These are phyloP conservation scores for Gavialis gangeticus DNA, from an alignment of 2,113 vertebrate genomes.

Conservation along the genomic window DNA sequence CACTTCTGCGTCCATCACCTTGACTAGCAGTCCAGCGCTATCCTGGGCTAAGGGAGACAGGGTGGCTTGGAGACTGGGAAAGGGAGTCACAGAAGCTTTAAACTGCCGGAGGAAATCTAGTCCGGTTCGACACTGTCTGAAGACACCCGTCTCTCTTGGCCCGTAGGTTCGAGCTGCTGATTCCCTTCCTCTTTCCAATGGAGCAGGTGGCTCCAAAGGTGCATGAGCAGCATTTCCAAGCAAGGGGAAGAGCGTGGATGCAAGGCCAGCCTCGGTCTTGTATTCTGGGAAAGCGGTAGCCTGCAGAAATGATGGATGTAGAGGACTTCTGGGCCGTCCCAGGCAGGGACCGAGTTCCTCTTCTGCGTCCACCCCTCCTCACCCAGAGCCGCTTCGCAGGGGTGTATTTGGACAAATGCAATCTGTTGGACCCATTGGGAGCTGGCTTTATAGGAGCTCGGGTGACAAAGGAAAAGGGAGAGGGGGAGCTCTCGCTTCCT, in stretches of 20 bases:
- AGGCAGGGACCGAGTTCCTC: background rate
- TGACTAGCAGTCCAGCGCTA: background rate
- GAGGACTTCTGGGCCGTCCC: background rate
- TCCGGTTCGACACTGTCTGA: background rate
- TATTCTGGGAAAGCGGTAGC: background rate
- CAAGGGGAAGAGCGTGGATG: no score
- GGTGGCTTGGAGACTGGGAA: rapidly evolving
- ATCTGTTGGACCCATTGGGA: background rate
- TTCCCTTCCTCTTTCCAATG: no score
- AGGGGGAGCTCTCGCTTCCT: background rate
- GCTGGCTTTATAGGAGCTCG: slow-evolving; percentile 34
- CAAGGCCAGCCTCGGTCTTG: no score
- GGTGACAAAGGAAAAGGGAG: background rate
- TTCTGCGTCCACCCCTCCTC: background rate
- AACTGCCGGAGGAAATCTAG: background rate
- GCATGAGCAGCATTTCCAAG: no score
- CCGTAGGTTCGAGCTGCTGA: no score
- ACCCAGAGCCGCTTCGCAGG: slow-evolving; percentile 1
- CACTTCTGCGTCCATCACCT: background rate
- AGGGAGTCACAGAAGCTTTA: background rate
- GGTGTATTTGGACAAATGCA: slow-evolving; percentile 18
- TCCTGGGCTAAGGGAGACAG: background rate
- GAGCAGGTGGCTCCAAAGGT: no score
- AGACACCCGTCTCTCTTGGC: no score
- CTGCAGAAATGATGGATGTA: background rate